Base-by-base conservation (phyloP, 2,888 invertebrate genomes). In the Villa cingulata region DNA sequence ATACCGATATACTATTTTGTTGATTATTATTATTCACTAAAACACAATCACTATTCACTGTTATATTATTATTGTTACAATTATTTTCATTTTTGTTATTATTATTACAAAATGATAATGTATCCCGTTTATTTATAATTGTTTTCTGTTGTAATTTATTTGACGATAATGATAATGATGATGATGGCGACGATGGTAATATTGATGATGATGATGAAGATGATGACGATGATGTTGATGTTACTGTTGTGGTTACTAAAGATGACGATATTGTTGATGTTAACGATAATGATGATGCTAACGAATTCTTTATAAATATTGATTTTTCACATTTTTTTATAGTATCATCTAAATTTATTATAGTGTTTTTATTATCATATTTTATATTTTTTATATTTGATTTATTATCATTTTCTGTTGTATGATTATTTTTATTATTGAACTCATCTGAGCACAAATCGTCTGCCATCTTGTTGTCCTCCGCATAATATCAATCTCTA, bases 391-490 rank as follows among this genome's bases (percentile, higher is more conserved):
- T 23, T 23, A 23, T 6, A 23, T 14, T 36, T 7, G 15, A 16
- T 36, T 2, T 6, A 14, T 36, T 16, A 37, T n/a, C 17, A 37
- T 37, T 37, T n/a, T 7, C 12, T 37, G 37, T n/a, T 12, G 37
- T 4, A n/a, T 9, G 2, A 17, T 37, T 16, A n/a, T 12, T 37
- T 37, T 17, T 17, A 3, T 17, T 37, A 37, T 37, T 37, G 67
- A 47, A 50, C 45, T 75, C 75, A 65, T 74, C 74, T 70, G 73
- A 75, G 72, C 74, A 74, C 77, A 77, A 76, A 77, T 80, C 79
- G 80, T 83, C 83, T 81, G 83, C 83, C 83, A 83, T 83, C 79
- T 83, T 83, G 81, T 51, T 49, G 46, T 46, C 44, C 44, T 49
- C 48, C 50, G 43, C 51, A 50, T 51, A 51, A 32, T 32, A 32